These are phyloP conservation scores for Urocolius indicus DNA, from an alignment of 2,113 vertebrate genomes.

Conservation along the genomic window DNA sequence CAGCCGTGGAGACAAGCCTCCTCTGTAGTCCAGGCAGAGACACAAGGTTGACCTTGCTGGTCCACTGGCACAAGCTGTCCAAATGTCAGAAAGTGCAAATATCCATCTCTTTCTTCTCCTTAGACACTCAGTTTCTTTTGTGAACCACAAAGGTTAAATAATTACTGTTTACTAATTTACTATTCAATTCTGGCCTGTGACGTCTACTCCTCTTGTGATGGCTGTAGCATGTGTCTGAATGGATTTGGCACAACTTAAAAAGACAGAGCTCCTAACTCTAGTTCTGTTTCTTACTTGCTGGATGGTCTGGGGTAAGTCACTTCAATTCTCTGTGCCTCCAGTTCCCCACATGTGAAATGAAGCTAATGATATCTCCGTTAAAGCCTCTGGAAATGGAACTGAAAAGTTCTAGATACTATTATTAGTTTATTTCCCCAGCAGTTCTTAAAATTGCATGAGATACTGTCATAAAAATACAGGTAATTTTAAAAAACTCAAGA, in stretches of 20 bases:
- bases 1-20: background rate
- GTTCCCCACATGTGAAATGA: background rate
- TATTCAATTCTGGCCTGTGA: background rate
- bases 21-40: background rate
- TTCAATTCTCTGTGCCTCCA: background rate
- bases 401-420: background rate
- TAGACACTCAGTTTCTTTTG: background rate
- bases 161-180: background rate
- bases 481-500: background rate
- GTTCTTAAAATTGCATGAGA: background rate
- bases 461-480: background rate
- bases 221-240: background rate
- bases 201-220: background rate
- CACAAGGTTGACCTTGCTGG: background rate
- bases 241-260: background rate
- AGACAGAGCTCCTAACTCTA: background rate
- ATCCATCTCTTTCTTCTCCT: background rate
- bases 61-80: background rate
- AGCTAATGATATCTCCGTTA: background rate
- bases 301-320: background rate
- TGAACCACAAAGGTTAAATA: background rate
- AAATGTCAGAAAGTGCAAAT: background rate
- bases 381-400: background rate
- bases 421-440: background rate
- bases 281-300: background rate